A percentile compares a stretch with the other conserved stretches of the same genome.
Conservation (phyloP, 2,113 vertebrate genomes). For the Microtus ochrogaster region DNA sequence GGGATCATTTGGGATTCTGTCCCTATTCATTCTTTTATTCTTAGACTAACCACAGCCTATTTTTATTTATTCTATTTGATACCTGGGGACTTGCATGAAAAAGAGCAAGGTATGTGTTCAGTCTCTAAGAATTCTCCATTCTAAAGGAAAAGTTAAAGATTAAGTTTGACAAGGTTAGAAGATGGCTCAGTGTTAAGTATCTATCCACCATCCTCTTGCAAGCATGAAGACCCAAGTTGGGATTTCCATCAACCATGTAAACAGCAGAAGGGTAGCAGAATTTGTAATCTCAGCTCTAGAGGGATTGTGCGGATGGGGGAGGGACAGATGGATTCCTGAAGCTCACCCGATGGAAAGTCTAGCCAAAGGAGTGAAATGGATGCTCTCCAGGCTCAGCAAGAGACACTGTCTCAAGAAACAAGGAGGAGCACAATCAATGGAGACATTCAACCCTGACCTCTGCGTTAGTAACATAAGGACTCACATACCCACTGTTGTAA, state of each 20-base stretch:
- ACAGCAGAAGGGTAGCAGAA: too few species aligned
- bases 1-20: background rate
- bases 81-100: background rate
- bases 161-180: background rate
- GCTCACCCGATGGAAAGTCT: background rate
- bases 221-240: background rate
- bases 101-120: background rate
- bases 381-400: background rate
- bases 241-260: background rate
- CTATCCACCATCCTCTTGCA: background rate
- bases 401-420: background rate
- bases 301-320: background rate
- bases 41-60: background rate
- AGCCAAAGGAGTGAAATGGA: background rate
- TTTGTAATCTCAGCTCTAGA: background rate
- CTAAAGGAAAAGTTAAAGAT: conserved; percentile 20
- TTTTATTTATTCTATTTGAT: background rate
- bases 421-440: too few species aligned
- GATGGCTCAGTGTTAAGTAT: background rate
- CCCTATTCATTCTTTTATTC: background rate
- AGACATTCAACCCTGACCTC: background rate
- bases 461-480: background rate
- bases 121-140: background rate
- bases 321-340: background rate
- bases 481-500: too few species aligned